A percentile compares a stretch with the other conserved stretches of the same genome.
phyloP scores from a whole-genome alignment of 2,888 invertebrate species.

The Ypsolopha scabrella region DNA sequence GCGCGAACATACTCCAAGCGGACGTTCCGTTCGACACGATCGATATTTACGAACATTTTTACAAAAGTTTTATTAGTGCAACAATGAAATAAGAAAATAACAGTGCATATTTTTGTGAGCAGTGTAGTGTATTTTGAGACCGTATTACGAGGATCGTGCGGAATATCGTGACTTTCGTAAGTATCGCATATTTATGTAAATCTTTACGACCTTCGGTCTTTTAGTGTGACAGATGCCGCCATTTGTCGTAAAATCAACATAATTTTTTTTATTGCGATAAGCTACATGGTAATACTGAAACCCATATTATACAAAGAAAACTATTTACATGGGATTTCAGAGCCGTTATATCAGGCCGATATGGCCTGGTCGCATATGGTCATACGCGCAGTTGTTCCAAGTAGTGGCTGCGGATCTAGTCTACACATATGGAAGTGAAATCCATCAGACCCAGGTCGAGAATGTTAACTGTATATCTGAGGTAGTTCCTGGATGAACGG shows the following conservation, averaged over 20 bases:
- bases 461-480: no score
- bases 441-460: neutral
- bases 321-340: neutral
- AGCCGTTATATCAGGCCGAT: slow-evolving; percentile 1
- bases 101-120: neutral
- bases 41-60: neutral
- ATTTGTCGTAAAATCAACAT: neutral
- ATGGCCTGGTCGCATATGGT: neutral
- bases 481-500: no score
- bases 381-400: neutral
- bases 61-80: neutral
- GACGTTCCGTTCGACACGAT: neutral
- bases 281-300: neutral
- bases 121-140: neutral
- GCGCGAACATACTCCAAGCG: neutral
- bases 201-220: neutral
- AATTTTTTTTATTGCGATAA: neutral
- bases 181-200: slow-evolving; percentile 1
- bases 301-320: no score
- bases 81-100: neutral
- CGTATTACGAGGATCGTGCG: no score
- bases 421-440: neutral
- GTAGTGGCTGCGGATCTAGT: neutral
- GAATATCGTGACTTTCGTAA: no score
- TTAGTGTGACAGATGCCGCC: neutral